These are phyloP conservation scores for Sycobia sp. DNA, from an alignment of 1,140 invertebrate genomes.

Conservation along the genomic window DNA sequence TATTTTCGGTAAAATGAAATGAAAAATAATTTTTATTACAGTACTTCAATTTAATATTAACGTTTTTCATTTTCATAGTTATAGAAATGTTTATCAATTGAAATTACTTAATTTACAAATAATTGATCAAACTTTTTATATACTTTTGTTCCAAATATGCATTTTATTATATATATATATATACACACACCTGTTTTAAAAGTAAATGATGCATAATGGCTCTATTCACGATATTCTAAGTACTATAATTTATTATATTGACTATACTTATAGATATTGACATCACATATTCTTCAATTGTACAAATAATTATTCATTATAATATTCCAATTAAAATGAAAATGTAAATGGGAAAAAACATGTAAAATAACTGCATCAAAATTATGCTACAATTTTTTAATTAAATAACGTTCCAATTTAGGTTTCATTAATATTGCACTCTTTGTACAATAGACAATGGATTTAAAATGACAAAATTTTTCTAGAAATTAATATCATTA, in stretches of 20 bases:
- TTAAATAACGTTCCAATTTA: conserved; percentile 2
- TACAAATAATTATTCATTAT: conserved; percentile 22
- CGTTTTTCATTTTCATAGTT: too few relatives aligned
- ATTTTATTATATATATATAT: too few relatives aligned
- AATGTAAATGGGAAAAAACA: too few relatives aligned
- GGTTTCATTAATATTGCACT: conserved; percentile 33
- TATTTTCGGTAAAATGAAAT: too few relatives aligned
- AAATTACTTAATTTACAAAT: too few relatives aligned
- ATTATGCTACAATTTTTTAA: conserved; percentile 9
- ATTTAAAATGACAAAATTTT: conserved; percentile 8
- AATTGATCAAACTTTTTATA: too few relatives aligned
- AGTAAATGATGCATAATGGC: conserved; percentile 31
- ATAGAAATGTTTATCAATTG: too few relatives aligned
- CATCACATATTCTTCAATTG: conserved; percentile 22
- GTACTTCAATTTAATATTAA: too few relatives aligned
- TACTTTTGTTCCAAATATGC: too few relatives aligned
- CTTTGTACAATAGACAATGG: conserved; percentile 9
- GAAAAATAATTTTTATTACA: too few relatives aligned
- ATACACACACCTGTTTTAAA: neutral
- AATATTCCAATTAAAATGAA: conserved; percentile 10
- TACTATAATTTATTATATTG: conserved; percentile 16
- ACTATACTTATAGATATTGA: conserved; percentile 27
- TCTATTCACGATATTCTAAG: conserved; percentile 31
- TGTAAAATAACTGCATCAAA: conserved; percentile 1
- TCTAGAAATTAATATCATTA: conserved; percentile 3